Conservation (phyloP, 2,888 invertebrate species). For the Cheilosia soror region DNA sequence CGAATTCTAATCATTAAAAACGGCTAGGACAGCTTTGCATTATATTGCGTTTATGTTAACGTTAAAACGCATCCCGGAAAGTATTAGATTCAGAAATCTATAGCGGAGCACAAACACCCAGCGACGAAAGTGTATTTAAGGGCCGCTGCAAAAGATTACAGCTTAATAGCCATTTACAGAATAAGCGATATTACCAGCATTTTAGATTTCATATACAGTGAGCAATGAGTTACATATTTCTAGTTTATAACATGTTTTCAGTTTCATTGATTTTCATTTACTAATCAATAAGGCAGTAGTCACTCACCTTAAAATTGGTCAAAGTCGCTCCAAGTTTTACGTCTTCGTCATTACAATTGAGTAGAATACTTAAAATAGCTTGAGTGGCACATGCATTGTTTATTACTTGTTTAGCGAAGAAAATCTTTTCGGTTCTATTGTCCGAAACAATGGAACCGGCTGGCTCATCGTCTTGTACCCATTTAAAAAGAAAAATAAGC, state of each 20-base stretch:
- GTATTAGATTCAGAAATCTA: too few relatives aligned
- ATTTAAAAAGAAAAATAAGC: constrained; percentile 98
- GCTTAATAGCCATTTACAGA: too few relatives aligned
- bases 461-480: constrained; percentile 92
- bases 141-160: too few relatives aligned
- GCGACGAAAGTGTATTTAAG: too few relatives aligned
- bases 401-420: constrained; percentile 99
- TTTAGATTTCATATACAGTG: too few relatives aligned
- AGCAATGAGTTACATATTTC: too few relatives aligned
- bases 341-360: constrained; percentile 95
- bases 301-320: constrained; percentile 80
- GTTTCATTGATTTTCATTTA: neutral
- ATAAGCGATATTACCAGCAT: too few relatives aligned
- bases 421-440: constrained; percentile 93
- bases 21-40: too few relatives aligned
- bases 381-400: constrained; percentile 99
- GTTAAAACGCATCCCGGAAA: too few relatives aligned
- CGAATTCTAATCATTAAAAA: too few relatives aligned
- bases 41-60: too few relatives aligned
- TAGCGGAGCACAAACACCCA: too few relatives aligned
- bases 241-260: neutral
- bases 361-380: constrained; percentile 96
- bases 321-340: constrained; percentile 92
- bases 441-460: constrained; percentile 89
- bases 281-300: neutral